A percentile compares a stretch with the other conserved stretches of the same genome.
Evolutionary conservation across 2,797 vertebrate species (phyloP).

Genomic region (Masticophis lateralis): DNA sequence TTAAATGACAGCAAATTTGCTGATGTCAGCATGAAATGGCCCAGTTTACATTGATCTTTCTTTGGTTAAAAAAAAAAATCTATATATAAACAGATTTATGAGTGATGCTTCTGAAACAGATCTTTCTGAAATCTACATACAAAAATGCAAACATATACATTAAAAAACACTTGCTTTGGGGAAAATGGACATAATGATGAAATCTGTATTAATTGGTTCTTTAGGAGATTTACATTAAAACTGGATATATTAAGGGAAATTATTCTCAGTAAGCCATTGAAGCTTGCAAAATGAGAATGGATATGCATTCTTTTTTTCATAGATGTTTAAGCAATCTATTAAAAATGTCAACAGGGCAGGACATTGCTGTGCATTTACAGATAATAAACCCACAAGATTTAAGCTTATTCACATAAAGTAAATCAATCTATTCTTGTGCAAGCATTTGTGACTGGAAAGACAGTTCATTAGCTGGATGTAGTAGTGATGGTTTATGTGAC

Average conservation of each 20-base stretch:
- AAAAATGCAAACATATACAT: neutral
- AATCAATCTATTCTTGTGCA: neutral
- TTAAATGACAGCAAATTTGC: neutral
- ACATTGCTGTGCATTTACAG: neutral
- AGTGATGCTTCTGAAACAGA: neutral
- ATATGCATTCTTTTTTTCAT: neutral
- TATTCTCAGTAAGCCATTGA: neutral
- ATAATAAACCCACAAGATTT: neutral
- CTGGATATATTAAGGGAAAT: neutral
- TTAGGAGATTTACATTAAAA: neutral
- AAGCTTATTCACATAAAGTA: neutral
- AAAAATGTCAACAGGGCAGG: neutral
- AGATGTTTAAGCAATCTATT: neutral
- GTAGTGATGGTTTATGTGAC: neutral
- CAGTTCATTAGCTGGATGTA: neutral
- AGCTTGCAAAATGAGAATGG: neutral
- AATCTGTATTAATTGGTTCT: neutral
- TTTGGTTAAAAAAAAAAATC: neutral
- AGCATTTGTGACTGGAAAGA: neutral
- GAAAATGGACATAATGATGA: neutral
- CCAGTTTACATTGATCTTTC: neutral
- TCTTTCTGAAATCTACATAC: neutral
- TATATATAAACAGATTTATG: neutral
- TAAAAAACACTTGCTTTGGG: neutral
- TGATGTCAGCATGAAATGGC: neutral